These are phyloP conservation scores for Haliclystus octoradiatus DNA, from an alignment of 30 jellyfish, hydroid and myxozoan genomes.

Conservation along the genomic window DNA sequence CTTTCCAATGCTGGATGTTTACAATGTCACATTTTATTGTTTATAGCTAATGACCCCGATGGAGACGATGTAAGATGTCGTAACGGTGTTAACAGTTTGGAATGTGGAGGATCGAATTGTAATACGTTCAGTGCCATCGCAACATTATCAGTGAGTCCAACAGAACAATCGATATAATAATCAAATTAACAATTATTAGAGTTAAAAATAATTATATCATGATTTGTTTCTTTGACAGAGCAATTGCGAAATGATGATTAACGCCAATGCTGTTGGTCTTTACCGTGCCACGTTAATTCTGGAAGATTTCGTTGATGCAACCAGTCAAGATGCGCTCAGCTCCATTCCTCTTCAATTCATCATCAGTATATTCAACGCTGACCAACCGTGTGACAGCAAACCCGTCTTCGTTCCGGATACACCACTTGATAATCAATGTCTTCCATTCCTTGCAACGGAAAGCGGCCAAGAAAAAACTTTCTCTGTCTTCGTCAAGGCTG, in stretches of 20 bases:
- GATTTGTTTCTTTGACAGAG: too few species aligned
- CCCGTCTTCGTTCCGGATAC: not conserved
- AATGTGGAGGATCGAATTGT: slow-evolving; percentile 25
- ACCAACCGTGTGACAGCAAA: not conserved
- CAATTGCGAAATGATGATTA: too few species aligned
- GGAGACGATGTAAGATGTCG: slow-evolving; percentile 22
- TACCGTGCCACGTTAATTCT: not conserved
- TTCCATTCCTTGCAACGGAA: not conserved
- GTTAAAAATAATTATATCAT: too few species aligned
- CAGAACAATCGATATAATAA: too few species aligned
- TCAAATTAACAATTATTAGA: too few species aligned
- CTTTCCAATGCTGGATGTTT: too few species aligned
- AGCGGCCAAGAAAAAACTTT: not conserved
- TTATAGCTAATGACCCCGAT: slow-evolving; percentile 22
- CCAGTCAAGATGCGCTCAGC: not conserved
- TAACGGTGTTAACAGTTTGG: not conserved
- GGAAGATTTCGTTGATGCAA: not conserved
- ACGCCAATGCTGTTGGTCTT: too few species aligned
- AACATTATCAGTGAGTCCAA: too few species aligned
- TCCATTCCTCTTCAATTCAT: not conserved
- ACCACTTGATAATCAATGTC: not conserved
- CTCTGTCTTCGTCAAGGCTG: not conserved
- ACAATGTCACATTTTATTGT: too few species aligned
- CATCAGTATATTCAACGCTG: not conserved
- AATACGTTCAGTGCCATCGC: too few species aligned